These are phyloP conservation scores for Torymus tubicola DNA, from an alignment of 2,888 invertebrate genomes.

Conservation along the genomic window DNA sequence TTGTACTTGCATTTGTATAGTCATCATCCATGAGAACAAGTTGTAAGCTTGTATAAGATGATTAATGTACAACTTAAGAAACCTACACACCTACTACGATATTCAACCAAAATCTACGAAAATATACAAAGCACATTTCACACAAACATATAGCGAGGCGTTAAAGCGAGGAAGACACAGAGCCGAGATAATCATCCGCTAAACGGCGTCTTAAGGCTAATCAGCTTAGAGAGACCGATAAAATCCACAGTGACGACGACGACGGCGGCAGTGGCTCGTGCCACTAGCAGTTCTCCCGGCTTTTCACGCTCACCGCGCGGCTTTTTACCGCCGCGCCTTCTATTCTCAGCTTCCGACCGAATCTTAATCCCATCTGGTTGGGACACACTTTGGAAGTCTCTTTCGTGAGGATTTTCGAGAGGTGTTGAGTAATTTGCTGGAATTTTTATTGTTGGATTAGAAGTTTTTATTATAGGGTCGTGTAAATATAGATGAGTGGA, in stretches of 20 bases:
- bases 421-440: no score
- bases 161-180: conserved; percentile 15
- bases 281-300: not conserved
- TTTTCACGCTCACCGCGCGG: conserved; percentile 26
- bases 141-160: not conserved
- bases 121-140: no score
- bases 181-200: conserved; percentile 46
- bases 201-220: conserved; percentile 38
- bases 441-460: no score
- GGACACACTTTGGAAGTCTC: not conserved
- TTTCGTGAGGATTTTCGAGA: no score
- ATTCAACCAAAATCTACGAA: no score
- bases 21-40: no score
- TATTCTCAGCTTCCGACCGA: conserved; percentile 9
- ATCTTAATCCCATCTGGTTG: conserved; percentile 37
- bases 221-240: conserved; percentile 47
- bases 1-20: no score
- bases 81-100: no score
- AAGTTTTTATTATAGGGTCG: no score
- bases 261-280: not conserved
- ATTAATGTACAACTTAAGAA: no score
- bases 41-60: no score
- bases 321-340: conserved; percentile 9
- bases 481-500: no score
- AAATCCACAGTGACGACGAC: conserved; percentile 4